Evolutionary conservation across 2,113 vertebrate genomes (phyloP), one percentile per base, ranked within the genome.

Genomic region (Heterotilapia buettikoferi): DNA sequence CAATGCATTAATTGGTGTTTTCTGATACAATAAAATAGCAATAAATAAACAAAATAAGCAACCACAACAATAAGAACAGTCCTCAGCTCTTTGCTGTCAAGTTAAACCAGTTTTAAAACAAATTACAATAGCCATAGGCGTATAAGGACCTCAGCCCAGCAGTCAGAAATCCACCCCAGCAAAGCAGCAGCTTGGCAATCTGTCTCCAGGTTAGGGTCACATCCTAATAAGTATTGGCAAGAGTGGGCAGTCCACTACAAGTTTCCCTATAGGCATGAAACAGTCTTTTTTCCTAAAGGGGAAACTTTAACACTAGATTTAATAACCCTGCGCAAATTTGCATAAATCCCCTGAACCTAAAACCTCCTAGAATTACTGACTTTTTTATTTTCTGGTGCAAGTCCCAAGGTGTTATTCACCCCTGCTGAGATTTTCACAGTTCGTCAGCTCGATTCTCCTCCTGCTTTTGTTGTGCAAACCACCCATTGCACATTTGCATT

Each of bases 91-190:
- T 61, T 61, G 57, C 16, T 0, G 0, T 61, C 8, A 61, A 33
- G 57, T 61, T 61, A 61, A 33, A 61, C 57, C 29, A 61, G 16
- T 61, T 61, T 33, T 61, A 61, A 61, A 61, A 61, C 57, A 61
- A 61, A 33, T 31, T 61, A 18, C 26, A 61, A 9, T 59, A 14
- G 26, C 57, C 57, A 59, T 0, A 59, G 26, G 57, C 0, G 1
- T 61, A 6, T 18, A 31, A 61, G 57, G 14, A 61, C 57, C 57
- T 59, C 57, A 31, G 26, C 57, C 57, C 57, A 59, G 26, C 26
- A 59, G 56, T 59, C 57, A 59, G 57, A 31, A 18, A 61, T 61
- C 57, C 57, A 61, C 26, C 1, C 56, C 56, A 59, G 57, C 57
- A 61, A 61, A 61, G 57, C 31, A 61, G 57, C 3, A 61, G 57